Evolutionary conservation across 2,797 vertebrate species (phyloP).

Genomic region (Diplodus puntazzo): DNA sequence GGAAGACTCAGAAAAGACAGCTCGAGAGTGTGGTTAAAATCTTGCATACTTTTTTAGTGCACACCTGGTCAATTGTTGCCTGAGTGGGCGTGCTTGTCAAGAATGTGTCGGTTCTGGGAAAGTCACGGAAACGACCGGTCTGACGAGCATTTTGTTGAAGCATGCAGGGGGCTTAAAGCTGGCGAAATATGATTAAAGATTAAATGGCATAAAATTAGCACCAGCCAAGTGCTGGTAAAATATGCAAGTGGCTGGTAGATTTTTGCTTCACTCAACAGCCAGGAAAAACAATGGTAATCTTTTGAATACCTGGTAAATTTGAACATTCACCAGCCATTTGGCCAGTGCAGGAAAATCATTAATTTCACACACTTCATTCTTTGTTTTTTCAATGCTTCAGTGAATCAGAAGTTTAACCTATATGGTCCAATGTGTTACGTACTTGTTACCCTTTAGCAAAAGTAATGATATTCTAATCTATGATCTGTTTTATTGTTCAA

Average conservation of each 20-base stretch:
- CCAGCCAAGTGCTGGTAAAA: no score
- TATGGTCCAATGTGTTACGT: neutral
- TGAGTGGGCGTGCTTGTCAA: constrained; percentile 7
- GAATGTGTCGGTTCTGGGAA: constrained; percentile 11
- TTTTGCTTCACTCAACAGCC: no score
- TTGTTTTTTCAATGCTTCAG: neutral
- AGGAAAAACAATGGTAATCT: no score
- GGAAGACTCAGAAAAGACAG: constrained; percentile 1
- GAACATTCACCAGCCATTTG: no score
- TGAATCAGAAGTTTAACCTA: constrained; percentile 5
- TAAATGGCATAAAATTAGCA: no score
- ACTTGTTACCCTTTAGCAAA: neutral
- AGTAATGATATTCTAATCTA: neutral
- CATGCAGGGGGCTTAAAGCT: neutral
- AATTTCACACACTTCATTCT: neutral
- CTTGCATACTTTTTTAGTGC: neutral
- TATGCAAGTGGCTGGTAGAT: no score
- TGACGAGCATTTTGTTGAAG: neutral
- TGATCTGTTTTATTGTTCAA: constrained; percentile 19
- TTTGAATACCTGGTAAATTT: no score
- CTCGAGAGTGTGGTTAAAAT: constrained; percentile 11
- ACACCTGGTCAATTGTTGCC: constrained; percentile 1
- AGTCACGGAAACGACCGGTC: constrained; percentile 8
- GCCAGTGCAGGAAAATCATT: no score
- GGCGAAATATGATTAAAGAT: neutral